Conservation (phyloP, 2,113 vertebrate species). For the Myodes glareolus region DNA sequence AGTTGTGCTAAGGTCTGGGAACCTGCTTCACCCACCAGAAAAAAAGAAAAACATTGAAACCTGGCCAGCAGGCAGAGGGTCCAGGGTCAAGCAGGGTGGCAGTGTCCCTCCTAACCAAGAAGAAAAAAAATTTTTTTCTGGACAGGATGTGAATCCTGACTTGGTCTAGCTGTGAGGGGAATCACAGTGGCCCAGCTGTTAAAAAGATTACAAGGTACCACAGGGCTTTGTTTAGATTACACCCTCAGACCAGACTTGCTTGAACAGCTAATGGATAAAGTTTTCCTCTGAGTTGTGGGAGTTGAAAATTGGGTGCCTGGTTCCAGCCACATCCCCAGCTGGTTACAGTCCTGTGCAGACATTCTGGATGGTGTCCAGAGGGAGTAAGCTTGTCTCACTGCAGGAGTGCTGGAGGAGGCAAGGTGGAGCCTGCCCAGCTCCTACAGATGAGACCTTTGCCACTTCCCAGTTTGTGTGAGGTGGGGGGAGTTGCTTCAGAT, state of each 20-base stretch:
- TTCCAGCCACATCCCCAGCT: conserved; percentile 1
- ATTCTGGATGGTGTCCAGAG: neutral
- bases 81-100: neutral
- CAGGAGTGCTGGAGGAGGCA: neutral
- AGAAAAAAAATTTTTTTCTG: conserved; percentile 32
- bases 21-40: neutral
- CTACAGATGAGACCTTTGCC: neutral
- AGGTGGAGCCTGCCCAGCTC: neutral
- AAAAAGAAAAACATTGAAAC: neutral
- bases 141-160: conserved; percentile 44
- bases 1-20: neutral
- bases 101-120: neutral
- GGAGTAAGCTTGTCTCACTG: neutral
- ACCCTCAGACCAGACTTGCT: conserved; percentile 3
- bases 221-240: conserved; percentile 52
- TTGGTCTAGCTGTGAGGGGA: conserved; percentile 50
- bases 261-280: neutral
- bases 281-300: conserved; percentile 49
- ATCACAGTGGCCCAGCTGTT: conserved; percentile 54
- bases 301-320: conserved; percentile 10
- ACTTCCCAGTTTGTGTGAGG: neutral
- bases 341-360: neutral
- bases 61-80: neutral
- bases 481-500: neutral
- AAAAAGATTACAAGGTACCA: conserved; percentile 7